Evolutionary conservation across 1,140 invertebrate species (phyloP), one percentile per base, ranked within the genome.

Genomic region (Chrysopa pallens): DNA sequence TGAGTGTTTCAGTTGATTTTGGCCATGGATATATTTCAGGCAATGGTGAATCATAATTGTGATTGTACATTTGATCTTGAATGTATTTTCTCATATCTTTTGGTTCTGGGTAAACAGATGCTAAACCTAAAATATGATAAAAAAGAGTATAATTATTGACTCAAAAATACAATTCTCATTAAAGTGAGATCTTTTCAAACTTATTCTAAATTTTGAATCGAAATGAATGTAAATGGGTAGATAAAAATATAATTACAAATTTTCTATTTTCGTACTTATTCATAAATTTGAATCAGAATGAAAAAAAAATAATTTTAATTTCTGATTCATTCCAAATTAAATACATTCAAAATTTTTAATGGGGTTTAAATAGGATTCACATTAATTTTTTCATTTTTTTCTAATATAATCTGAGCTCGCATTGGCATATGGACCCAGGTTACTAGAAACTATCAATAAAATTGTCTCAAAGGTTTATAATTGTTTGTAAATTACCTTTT

Each of bases 21-120:
- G 76, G 75, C 84, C 84, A 89, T 17, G 70, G 60, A 67, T 84
- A 88, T 15, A 73, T 66, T 11, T 72, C 69, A 7, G 84, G 82
- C 62, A 89, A 69, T 43, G 83, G 76, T 46, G 70, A 70, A 56
- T 84, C 78, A 54, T 88, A 87, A 54, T 84, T 74, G 47, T 72
- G 78, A 58, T 80, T 78, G 58, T 85, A 89, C 68, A 84, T 73
- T 56, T 82, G 76, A 49, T 72, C 70, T 45, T 74, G 65, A 28
- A 89, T 72, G 59, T 80, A 84, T 48, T 72, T 63, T 36, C 70
- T 59, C 53, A 84, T 75, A 56, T 88, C 73, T 48, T 74, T 70
- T 45, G 85, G 85, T 61, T 89, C 78, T 0, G 86, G 86, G 60
- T 89, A 89, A 29, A 81, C 74, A 23, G 83, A 84, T 7, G 85